These are phyloP conservation scores for Caenorhabditis imperialis DNA, from an alignment of 2,888 invertebrate species.

Conservation along the genomic window DNA sequence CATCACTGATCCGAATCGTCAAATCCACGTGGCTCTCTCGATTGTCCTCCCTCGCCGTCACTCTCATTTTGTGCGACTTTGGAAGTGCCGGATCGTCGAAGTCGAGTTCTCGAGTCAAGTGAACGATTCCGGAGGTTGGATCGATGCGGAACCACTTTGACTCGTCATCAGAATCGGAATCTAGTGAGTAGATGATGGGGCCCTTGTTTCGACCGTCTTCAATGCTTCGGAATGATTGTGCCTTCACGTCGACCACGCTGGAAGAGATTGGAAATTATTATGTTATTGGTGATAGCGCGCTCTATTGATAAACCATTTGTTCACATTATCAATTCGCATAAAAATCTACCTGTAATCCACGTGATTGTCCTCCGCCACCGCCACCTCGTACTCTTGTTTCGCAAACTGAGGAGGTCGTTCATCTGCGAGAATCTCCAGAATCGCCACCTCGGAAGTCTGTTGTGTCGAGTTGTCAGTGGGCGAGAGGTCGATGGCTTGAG, in stretches of 20 bases:
- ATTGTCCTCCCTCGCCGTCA: constrained; percentile 33
- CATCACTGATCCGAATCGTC: constrained; percentile 65
- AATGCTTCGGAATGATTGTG: constrained; percentile 87
- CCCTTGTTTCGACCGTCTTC: constrained; percentile 66
- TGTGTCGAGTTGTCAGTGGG: constrained; percentile 56
- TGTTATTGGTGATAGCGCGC: too few relatives aligned
- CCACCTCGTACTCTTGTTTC: constrained; percentile 92
- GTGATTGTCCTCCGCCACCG: constrained; percentile 95
- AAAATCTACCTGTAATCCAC: constrained; percentile 85
- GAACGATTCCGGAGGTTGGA: constrained; percentile 93
- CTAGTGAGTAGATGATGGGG: constrained; percentile 53
- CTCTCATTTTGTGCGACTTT: constrained; percentile 86
- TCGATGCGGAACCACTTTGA: constrained; percentile 86
- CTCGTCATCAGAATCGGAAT: constrained; percentile 27
- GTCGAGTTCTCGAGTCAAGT: constrained; percentile 94
- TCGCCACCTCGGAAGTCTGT: constrained; percentile 71
- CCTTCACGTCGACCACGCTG: constrained; percentile 95
- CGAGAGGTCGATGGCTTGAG: constrained; percentile 71
- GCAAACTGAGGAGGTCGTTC: constrained; percentile 97
- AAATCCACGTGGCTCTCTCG: constrained; percentile 60
- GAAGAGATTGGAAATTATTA: too few relatives aligned
- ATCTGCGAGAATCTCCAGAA: constrained; percentile 81
- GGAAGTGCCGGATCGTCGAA: constrained; percentile 95
- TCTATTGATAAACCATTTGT: too few relatives aligned
- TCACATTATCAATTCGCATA: too few relatives aligned